Base-by-base conservation (phyloP, 2,797 vertebrate genomes). In the Kryptolebias ocellatus region DNA sequence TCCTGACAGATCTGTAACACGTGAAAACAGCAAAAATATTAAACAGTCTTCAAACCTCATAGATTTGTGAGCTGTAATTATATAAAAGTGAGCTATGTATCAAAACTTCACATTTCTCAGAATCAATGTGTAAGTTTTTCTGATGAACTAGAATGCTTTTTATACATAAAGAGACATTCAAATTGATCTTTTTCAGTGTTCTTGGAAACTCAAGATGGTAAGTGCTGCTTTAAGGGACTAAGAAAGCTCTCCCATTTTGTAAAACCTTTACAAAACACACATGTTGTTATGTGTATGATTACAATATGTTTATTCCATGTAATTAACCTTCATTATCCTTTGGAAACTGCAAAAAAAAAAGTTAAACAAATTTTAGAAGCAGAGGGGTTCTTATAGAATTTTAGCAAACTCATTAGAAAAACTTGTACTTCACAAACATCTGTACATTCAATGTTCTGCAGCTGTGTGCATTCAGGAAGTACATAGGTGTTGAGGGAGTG, bases 381-480 rank as follows among this genome's bases (percentile, higher is more conserved):
- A 50, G 53, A 42, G 16, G 20, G 28, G 51, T 31, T 34, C 27
- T 8, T 2, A 4, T 14, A 37, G 16, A 37, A 34, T 12, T 53
- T 63, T 7, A 49, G 14, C 34, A 61, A 39, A 37, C 34, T 17
- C 0, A n/a, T 46, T 39, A 39, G 12, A 42, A 67, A 66, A 53
- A 57, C 49, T 39, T 24, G n/a, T 76, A 70, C 44, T 66, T 70
- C 5, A 44, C 17, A 4, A 76, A 75, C 83, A 82, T 78, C 68
- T 79, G 72, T 60, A 60, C 20, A 20, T 66, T 27, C 64, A 52
- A 78, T 37, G 67, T 55, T 60, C 11, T 44, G 60, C 72, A 85
- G 71, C 65, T 75, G 77, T 78, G 66, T 64, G 72, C 27, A 34
- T 76, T 64, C 27, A 60, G 65, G 58, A 73, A 72, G 8, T 56